Base-by-base conservation (phyloP, 35 echinoderm and acorn worm species). In the Ptychodera flava region DNA sequence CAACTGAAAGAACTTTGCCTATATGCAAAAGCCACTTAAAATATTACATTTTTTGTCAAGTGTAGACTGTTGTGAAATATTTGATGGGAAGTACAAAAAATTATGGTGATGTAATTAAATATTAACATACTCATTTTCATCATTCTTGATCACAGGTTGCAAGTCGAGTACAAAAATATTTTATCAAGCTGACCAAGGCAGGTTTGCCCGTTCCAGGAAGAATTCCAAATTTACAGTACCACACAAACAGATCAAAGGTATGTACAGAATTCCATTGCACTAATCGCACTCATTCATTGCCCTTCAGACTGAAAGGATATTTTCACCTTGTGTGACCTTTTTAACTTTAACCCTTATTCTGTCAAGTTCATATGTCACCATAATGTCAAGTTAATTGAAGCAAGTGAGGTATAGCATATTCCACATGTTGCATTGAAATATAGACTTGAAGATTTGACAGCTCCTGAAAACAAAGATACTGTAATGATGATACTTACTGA, bases 131-230 rank as follows among this genome's bases (percentile, higher is more conserved):
- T n/a, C n/a, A n/a, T n/a, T 64, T 64, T 28, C 0, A 80, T 28
- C 32, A 1, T 16, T 37, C 0, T 85, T 0, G 28, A 0, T 28
- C 1, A 29, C 84, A 97, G 94, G 92, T 97, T 89, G 96, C 96
- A 15, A 99, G 96, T 76, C 86, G 96, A 83, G 96, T 99, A 52
- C 96, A 99, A 38, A 99, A 99, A 78, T 99, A 99, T 80, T 99
- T 99, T 78, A 99, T 94, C 78, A 99, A 99, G 77, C 35, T 99
- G 15, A 92, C 88, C 33, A 86, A 93, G 45, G 96, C 96, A 14
- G 96, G 95, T 31, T 87, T 94, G 31, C 96, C 96, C n/a, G 93
- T 99, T 1, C 96, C 96, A 32, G 92, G 96, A 1, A 84, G 96
- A 79, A 81, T 94, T 32, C 96, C 96, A 29, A 94, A 94, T 79